Base-by-base conservation (phyloP, 2,888 invertebrate species). In the Thecocarcelia acutangulata region DNA sequence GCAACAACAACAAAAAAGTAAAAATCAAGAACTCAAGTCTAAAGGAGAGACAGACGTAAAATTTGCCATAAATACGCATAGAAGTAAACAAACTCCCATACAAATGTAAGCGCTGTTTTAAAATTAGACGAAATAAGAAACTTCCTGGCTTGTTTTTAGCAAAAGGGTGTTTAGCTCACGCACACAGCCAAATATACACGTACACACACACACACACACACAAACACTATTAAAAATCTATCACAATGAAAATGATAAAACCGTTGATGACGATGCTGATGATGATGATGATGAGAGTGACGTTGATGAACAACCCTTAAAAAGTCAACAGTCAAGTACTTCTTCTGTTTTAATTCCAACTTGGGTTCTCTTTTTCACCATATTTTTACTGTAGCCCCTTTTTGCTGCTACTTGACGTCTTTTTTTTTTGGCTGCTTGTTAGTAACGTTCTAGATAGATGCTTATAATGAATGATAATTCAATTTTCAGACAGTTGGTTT, bases 401-500 rank as follows among this genome's bases (percentile, higher is more conserved):
- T 11, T 15, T n/a, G 15, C 13, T 56, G 19, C 11, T 21, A 72
- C 56, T 72, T 72, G 58, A 50, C 54, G 56, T 72, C 56, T 17
- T 48, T 69, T 42, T 17, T 48, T 69, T 42, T 17, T 24, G 37
- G n/a, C 33, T 54, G 66, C 24, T 58, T 52, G 74, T 42, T 58
- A 48, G 64, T 64, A 44, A 15, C 24, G 40, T 48, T 58, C 19
- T 11, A 56, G 24, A 44, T 86, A 87, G 87, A 88, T 84, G 86
- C 86, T 85, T 87, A 87, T 90, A 90, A 90, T 89, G 89, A 75
- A 89, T 88, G 88, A 88, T 90, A 90, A 90, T 90, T 90, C 88
- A 90, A 90, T 90, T 90, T 90, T 86, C 88, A 89, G 89, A 90
- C 90, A 90, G 89, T 90, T 90, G 90, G 89, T 89, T 89, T 90